Percentiles rank a stretch among this genome's conserved stretches.
These are phyloP conservation scores for Vespertilio murinus DNA, from an alignment of 2,797 vertebrate species.

Conservation along the genomic window DNA sequence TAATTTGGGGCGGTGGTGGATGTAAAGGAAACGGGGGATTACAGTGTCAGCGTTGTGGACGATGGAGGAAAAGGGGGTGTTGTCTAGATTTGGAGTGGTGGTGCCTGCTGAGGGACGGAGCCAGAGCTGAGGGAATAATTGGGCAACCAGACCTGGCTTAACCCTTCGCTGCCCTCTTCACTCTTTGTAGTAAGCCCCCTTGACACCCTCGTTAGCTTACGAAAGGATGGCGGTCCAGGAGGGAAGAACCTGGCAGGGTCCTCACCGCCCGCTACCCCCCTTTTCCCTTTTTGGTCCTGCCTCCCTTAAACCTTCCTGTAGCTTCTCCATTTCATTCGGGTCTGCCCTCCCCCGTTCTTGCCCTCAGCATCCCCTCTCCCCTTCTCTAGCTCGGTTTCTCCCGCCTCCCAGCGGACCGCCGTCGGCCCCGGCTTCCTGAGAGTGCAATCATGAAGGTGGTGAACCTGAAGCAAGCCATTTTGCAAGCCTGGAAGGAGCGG, in stretches of 20 bases:
- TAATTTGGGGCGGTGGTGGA: constrained; percentile 40
- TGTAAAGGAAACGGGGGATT: constrained; percentile 19
- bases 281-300: background rate
- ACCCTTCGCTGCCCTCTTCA: background rate
- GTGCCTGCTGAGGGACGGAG: background rate
- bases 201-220: background rate
- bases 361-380: background rate
- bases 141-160: constrained; percentile 2
- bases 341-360: background rate
- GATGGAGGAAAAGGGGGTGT: background rate
- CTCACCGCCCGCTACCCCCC: no score
- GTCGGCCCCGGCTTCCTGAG: background rate
- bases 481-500: constrained; percentile 98
- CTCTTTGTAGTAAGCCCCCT: background rate
- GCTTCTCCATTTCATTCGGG: background rate
- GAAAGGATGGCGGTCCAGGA: background rate
- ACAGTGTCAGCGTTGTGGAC: background rate
- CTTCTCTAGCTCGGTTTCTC: background rate
- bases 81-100: background rate
- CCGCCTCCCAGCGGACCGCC: background rate
- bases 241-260: background rate
- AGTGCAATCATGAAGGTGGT: constrained; percentile 93
- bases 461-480: constrained; percentile 96
- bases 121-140: background rate
- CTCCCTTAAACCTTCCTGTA: background rate